These are phyloP conservation scores for Simalia tracyae DNA, from an alignment of 2,797 vertebrate genomes.

Conservation along the genomic window DNA sequence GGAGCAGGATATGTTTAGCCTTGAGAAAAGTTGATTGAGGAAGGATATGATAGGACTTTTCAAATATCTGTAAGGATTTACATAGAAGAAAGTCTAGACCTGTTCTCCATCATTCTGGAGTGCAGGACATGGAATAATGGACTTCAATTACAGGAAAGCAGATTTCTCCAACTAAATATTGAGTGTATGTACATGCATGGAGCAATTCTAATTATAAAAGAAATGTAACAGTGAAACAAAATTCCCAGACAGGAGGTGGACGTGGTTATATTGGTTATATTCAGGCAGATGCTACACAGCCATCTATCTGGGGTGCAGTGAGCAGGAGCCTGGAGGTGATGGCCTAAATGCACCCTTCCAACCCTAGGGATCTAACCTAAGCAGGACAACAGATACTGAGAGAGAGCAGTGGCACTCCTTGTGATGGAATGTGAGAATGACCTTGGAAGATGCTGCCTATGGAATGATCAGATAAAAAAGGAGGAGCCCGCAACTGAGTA, in stretches of 20 bases:
- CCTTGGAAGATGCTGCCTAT: no score
- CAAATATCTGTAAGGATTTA: neutral
- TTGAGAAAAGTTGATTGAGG: neutral
- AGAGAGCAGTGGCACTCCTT: neutral
- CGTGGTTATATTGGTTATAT: neutral
- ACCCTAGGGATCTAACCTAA: neutral
- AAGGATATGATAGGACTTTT: neutral
- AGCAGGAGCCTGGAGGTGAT: neutral
- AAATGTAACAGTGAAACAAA: neutral
- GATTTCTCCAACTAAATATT: neutral
- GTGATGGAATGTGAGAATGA: no score
- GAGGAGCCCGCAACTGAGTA: no score
- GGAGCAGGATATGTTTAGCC: neutral
- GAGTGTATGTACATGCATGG: neutral
- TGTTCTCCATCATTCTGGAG: neutral
- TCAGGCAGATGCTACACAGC: neutral
- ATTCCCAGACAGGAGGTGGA: neutral
- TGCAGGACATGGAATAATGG: neutral
- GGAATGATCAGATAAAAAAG: no score
- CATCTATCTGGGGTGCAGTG: neutral
- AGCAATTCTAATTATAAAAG: neutral
- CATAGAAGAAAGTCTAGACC: neutral
- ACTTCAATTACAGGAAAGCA: neutral
- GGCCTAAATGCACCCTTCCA: neutral
- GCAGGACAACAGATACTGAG: neutral